phyloP scores from a whole-genome alignment of 23 tunicate species.

The Ciona savignyi region DNA sequence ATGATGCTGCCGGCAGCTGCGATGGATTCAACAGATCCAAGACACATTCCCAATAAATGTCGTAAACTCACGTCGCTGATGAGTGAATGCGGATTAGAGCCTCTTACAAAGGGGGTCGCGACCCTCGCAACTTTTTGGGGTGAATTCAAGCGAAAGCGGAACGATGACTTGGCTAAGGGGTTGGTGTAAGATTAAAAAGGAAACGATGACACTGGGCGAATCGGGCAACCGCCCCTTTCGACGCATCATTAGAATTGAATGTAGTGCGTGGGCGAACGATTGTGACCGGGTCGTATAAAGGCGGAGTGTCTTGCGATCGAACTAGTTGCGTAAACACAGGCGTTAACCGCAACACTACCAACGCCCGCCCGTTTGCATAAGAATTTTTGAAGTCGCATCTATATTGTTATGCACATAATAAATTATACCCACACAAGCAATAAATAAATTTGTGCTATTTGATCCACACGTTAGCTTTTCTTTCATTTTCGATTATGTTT shows the following conservation, averaged over 20 bases:
- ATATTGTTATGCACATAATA: too few species aligned
- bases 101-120: slow-evolving; percentile 1
- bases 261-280: background rate
- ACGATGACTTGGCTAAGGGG: background rate
- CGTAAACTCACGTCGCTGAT: background rate
- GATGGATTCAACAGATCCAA: too few species aligned
- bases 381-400: too few species aligned
- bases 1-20: background rate
- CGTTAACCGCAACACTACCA: slow-evolving; percentile 11
- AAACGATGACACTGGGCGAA: background rate
- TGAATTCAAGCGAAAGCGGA: background rate
- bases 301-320: background rate
- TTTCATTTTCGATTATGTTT: too few species aligned
- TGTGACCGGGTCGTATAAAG: background rate
- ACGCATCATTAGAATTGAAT: background rate
- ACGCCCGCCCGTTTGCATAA: too few species aligned
- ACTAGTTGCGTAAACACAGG: slow-evolving; percentile 6
- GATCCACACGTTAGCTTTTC: too few species aligned
- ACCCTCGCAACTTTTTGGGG: background rate
- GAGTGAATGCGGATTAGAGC: background rate
- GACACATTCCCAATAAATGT: too few species aligned
- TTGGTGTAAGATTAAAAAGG: background rate
- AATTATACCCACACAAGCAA: too few species aligned
- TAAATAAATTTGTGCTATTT: too few species aligned
- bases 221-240: background rate